Evolutionary conservation across 30 jellyfish, hydroid and myxozoan genomes (phyloP).

Genomic region (Cassiopea andromeda): DNA sequence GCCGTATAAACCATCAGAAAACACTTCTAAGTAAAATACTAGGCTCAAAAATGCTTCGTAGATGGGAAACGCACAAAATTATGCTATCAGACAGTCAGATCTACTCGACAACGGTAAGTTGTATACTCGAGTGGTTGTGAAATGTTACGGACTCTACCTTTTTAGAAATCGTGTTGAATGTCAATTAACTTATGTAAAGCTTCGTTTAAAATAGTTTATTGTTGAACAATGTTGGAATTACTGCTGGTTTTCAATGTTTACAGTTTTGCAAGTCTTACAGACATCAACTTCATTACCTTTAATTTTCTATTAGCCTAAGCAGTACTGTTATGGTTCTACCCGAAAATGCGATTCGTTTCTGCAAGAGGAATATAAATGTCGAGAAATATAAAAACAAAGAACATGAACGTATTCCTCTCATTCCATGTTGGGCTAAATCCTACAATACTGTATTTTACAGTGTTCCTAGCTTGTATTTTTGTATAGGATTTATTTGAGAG

Average conservation of each 20-base stretch:
- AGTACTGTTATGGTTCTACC: not conserved
- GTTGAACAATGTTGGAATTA: not conserved
- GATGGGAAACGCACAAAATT: slow-evolving; percentile 84
- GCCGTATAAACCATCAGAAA: slow-evolving; percentile 72
- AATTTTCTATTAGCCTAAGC: not conserved
- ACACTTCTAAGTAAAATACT: slow-evolving; percentile 62
- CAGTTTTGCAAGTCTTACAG: not conserved
- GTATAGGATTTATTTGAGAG: no score
- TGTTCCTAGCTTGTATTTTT: not conserved
- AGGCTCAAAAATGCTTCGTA: slow-evolving; percentile 71
- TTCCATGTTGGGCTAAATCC: not conserved
- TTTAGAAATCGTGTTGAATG: not conserved
- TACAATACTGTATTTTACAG: no score
- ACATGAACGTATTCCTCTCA: not conserved
- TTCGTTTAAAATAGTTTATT: not conserved
- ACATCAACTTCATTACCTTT: not conserved
- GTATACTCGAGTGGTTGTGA: not conserved
- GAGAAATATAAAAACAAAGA: not conserved
- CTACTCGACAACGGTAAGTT: slow-evolving; percentile 75
- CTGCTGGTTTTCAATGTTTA: not conserved
- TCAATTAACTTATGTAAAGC: slow-evolving; percentile 1
- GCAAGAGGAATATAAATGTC: not conserved
- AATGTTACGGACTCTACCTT: not conserved
- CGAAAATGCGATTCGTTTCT: not conserved
- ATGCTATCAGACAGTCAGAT: slow-evolving; percentile 71